Conservation (phyloP, 1,140 invertebrate species). For the Micrasema minimum region DNA sequence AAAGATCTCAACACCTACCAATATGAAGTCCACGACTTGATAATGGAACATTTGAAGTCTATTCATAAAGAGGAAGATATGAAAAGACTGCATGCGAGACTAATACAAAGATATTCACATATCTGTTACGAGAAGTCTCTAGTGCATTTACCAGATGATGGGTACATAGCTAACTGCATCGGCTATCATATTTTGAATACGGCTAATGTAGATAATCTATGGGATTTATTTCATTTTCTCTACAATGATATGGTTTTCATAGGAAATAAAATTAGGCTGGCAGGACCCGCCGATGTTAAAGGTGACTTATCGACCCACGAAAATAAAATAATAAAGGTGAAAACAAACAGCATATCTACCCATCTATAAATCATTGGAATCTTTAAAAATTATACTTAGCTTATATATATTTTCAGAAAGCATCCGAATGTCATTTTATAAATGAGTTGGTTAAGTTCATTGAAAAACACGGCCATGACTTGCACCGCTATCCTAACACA, state of each 20-base stretch:
- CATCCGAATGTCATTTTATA: constrained; percentile 25
- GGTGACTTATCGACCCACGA: constrained; percentile 36
- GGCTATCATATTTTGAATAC: constrained; percentile 46
- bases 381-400: neutral
- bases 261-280: constrained; percentile 49
- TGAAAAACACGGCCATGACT: constrained; percentile 38
- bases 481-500: constrained; percentile 44
- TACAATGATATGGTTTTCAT: constrained; percentile 45
- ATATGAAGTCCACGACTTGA: constrained; percentile 50
- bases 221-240: constrained; percentile 36
- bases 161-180: constrained; percentile 46
- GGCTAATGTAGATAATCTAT: constrained; percentile 35
- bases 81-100: constrained; percentile 37
- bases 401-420: constrained; percentile 32
- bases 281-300: constrained; percentile 25
- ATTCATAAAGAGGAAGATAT: constrained; percentile 24
- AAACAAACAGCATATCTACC: neutral
- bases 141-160: constrained; percentile 43
- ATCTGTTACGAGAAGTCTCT: constrained; percentile 23
- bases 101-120: constrained; percentile 40
- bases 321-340: constrained; percentile 28
- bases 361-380: neutral
- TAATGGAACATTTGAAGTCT: constrained; percentile 41
- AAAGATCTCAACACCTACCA: constrained; percentile 40
- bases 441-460: constrained; percentile 40